Base-by-base conservation (phyloP, 1,140 invertebrate genomes). In the Bombus consobrinus region DNA sequence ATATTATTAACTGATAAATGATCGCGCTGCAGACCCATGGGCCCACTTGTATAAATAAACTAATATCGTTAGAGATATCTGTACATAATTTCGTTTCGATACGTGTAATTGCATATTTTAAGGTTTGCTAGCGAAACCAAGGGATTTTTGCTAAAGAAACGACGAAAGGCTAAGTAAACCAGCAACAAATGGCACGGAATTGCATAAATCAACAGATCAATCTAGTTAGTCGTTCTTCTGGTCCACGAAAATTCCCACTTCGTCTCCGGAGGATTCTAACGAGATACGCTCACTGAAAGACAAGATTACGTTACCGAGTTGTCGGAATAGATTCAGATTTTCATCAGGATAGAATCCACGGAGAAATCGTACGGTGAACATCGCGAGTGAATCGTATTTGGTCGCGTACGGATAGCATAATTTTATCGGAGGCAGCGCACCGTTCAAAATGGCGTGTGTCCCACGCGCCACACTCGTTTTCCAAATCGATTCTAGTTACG, bases 401-500 rank as follows among this genome's bases (percentile, higher is more conserved):
- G 15, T 12, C 37, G 34, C 57, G 47, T 53, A 53, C 37, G 37
- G 4, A 25, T n/a, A 13, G 34, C 34, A 41, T 78, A 78, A 78
- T 78, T 78, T 64, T 59, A 64, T 78, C 64, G 75, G 28, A 62
- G 59, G 75, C 32, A 66, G 37, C 59, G 37, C 75, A 39, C 15
- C 28, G n/a, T 37, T 78, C 75, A 41, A 78, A 78, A 76, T 76
- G 74, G 74, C 74, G 74, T 53, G 73, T 25, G 43, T 53, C 15
- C 72, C 72, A 39, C 25, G 73, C 43, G 57, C 37, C 75, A 12
- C 57, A 13, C 75, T 62, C 75, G 57, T 78, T 78, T 41, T 41
- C 25, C 57, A 59, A 78, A 78, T 78, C 75, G 75, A 78, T 78
- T 78, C 75, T 62, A 78, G 75, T 78, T 62, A 78, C 75, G 75